Evolutionary conservation across 2,113 vertebrate genomes (phyloP).

Genomic region (Lonchura striata): DNA sequence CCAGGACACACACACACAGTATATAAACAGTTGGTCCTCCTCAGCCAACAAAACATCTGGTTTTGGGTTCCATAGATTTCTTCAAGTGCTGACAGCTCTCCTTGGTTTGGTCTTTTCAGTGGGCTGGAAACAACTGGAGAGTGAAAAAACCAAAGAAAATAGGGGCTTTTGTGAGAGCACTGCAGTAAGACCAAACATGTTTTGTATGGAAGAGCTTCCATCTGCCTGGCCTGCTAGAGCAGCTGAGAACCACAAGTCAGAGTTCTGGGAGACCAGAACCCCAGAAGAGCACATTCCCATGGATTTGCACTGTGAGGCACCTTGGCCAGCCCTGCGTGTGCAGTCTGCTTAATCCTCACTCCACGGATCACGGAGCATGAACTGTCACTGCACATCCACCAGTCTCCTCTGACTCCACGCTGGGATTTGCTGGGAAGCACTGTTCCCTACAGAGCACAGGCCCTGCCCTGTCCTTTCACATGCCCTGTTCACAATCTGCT

Average conservation of each 20-base stretch:
- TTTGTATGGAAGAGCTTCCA: background rate
- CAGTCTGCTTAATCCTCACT: background rate
- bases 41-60: background rate
- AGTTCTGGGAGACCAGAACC: background rate
- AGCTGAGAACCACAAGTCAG: background rate
- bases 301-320: background rate
- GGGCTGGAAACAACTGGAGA: background rate
- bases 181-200: background rate
- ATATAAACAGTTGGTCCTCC: background rate
- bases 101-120: background rate
- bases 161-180: background rate
- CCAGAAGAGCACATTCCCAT: background rate
- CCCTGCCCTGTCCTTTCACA: background rate
- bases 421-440: background rate
- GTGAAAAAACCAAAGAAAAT: background rate
- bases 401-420: background rate
- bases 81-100: background rate
- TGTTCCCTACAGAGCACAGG: background rate
- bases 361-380: background rate
- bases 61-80: background rate
- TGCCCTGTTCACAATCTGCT: background rate
- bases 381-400: background rate
- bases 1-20: background rate
- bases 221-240: background rate
- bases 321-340: rapidly evolving